A percentile compares a stretch with the other conserved stretches of the same genome.
phyloP scores from a whole-genome alignment of 2,797 vertebrate species.

The Alexandromys oeconomus region DNA sequence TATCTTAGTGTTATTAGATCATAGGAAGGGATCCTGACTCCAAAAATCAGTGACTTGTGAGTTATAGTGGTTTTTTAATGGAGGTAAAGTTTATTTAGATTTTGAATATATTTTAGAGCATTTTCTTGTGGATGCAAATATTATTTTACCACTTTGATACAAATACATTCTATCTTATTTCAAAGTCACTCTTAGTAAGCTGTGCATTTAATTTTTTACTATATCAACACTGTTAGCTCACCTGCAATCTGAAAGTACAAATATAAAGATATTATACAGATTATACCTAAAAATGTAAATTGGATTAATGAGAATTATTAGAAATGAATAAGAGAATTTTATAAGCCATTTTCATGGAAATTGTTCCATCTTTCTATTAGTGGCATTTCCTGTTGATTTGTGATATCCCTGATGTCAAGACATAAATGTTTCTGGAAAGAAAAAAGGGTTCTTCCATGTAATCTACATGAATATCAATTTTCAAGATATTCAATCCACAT shows the following conservation, averaged over 20 bases:
- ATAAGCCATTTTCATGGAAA: not conserved
- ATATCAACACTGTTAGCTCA: not conserved
- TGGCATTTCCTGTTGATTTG: not conserved
- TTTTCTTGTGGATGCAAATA: not conserved
- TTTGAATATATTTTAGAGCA: conserved; percentile 22
- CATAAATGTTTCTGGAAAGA: too few species aligned
- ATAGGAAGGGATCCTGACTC: not conserved
- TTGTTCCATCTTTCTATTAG: not conserved
- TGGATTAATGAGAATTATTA: conserved; percentile 15
- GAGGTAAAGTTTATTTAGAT: conserved; percentile 46
- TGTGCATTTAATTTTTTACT: not conserved
- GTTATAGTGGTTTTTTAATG: not conserved
- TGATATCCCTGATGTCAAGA: not conserved
- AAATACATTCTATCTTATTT: conserved; percentile 48
- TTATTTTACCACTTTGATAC: conserved; percentile 30
- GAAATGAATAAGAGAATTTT: not conserved
- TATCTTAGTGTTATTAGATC: not conserved
- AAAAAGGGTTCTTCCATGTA: too few species aligned
- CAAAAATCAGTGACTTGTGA: conserved; percentile 36
- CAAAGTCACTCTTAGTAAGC: conserved; percentile 45
- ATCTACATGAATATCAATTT: not conserved
- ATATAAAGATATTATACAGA: not conserved
- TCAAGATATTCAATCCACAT: not conserved
- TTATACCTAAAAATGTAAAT: not conserved
- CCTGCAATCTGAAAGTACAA: not conserved